Conservation (phyloP, 2,113 vertebrate species). For the Trichomycterus rosablanca region DNA sequence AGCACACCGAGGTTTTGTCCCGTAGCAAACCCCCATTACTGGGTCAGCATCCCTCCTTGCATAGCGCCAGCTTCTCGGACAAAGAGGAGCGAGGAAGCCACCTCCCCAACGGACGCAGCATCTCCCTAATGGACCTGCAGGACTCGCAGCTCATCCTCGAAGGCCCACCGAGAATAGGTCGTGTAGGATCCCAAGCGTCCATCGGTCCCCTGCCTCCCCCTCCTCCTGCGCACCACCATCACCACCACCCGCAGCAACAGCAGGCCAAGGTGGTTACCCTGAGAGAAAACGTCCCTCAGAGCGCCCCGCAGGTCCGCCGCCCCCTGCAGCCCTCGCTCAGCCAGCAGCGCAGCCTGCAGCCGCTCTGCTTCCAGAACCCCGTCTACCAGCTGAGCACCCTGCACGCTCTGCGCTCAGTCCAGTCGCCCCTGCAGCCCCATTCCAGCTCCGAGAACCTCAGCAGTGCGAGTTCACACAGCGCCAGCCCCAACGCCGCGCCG, state of each 20-base stretch:
- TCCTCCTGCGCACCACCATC: conserved; percentile 45
- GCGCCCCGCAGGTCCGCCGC: conserved; percentile 83
- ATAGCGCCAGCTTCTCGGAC: conserved; percentile 77
- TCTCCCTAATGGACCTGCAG: conserved; percentile 93
- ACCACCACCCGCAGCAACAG: conserved; percentile 37
- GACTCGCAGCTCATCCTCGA: conserved; percentile 72
- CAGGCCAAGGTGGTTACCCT: conserved; percentile 66
- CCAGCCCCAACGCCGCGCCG: conserved; percentile 70
- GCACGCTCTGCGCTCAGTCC: conserved; percentile 24
- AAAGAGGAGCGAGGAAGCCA: conserved; percentile 74
- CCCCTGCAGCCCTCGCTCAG: conserved; percentile 78
- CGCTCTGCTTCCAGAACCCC: conserved; percentile 92
- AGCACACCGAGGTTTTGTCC: conserved; percentile 67
- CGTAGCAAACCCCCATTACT: conserved; percentile 73
- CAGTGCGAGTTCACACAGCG: conserved; percentile 82
- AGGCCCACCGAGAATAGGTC: conserved; percentile 68
- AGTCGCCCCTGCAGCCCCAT: conserved; percentile 56
- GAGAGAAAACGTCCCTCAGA: conserved; percentile 80
- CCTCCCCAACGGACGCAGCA: conserved; percentile 80
- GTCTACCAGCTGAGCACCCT: conserved; percentile 90
- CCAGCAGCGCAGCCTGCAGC: conserved; percentile 84
- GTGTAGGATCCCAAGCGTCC: conserved; percentile 80
- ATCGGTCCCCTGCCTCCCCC: conserved; percentile 51
- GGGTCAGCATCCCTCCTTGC: conserved; percentile 74
- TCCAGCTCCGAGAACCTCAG: conserved; percentile 93